Evolutionary conservation across 30 jellyfish, hydroid and myxozoan species (phyloP).

Genomic region (Aurelia aurita complex sp. Pacific): DNA sequence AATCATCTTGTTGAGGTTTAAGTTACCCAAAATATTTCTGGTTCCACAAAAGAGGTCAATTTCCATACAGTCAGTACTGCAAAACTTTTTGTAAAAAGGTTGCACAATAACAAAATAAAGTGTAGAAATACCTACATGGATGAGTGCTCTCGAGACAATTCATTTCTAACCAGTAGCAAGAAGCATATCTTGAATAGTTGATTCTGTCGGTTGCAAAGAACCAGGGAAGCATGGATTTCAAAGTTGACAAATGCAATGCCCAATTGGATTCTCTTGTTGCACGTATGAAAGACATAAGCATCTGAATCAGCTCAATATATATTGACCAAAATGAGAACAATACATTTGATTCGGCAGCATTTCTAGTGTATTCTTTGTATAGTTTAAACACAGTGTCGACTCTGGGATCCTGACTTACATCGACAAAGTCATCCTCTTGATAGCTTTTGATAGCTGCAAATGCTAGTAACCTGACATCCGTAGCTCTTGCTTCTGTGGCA

Average conservation of each 20-base stretch:
- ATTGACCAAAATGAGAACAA: constrained; percentile 59
- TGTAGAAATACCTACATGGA: constrained; percentile 57
- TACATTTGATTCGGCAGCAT: constrained; percentile 1
- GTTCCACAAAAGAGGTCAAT: no score
- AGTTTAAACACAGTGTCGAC: background rate
- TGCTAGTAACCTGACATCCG: background rate
- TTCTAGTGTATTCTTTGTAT: background rate
- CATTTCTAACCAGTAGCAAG: constrained; percentile 63
- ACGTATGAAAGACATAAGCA: constrained; percentile 47
- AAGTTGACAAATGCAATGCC: constrained; percentile 55
- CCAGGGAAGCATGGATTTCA: constrained; percentile 76
- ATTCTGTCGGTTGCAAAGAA: constrained; percentile 56
- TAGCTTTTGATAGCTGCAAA: background rate
- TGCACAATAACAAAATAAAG: no score
- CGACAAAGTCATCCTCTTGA: background rate
- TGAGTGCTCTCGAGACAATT: constrained; percentile 49
- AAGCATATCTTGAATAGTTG: constrained; percentile 49
- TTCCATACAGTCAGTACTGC: no score
- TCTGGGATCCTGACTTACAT: background rate
- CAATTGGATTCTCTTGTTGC: constrained; percentile 69
- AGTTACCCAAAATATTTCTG: no score
- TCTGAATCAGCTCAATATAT: constrained; percentile 56
- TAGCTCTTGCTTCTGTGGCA: constrained; percentile 12
- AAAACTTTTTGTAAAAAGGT: no score
- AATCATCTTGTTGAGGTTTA: no score